These are phyloP conservation scores for Talpa occidentalis DNA, from an alignment of 2,113 vertebrate genomes.

Conservation along the genomic window DNA sequence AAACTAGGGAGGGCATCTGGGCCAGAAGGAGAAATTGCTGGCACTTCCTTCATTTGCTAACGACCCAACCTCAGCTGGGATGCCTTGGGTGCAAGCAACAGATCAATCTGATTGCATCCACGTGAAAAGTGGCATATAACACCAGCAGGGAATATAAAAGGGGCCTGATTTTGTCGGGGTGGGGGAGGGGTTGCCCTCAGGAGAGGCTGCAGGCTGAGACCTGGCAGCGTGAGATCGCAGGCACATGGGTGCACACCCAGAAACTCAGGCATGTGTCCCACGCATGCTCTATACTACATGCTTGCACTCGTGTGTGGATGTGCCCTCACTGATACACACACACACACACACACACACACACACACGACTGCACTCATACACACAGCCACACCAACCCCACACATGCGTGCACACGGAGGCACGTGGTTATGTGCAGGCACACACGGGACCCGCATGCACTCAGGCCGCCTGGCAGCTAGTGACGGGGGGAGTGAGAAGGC, in stretches of 20 bases:
- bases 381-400: not conserved
- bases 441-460: not conserved
- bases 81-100: no score
- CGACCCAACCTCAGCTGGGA: no score
- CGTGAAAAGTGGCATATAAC: not conserved
- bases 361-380: no score
- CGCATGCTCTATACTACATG: accelerated
- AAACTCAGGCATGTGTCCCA: not conserved
- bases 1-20: not conserved
- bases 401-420: not conserved
- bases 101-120: accelerated
- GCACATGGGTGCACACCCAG: not conserved
- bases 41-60: accelerated
- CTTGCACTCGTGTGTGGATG: no score
- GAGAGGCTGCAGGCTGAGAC: not conserved
- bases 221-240: not conserved
- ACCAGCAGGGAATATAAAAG: not conserved
- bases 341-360: not conserved
- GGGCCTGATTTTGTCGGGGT: not conserved
- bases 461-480: not conserved
- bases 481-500: not conserved
- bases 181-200: not conserved
- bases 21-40: not conserved
- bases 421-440: accelerated
- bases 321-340: no score